Percentiles rank a stretch among this genome's conserved stretches.
phyloP scores from a whole-genome alignment of 2,888 invertebrate genomes.

The Punctoribates punctum region DNA sequence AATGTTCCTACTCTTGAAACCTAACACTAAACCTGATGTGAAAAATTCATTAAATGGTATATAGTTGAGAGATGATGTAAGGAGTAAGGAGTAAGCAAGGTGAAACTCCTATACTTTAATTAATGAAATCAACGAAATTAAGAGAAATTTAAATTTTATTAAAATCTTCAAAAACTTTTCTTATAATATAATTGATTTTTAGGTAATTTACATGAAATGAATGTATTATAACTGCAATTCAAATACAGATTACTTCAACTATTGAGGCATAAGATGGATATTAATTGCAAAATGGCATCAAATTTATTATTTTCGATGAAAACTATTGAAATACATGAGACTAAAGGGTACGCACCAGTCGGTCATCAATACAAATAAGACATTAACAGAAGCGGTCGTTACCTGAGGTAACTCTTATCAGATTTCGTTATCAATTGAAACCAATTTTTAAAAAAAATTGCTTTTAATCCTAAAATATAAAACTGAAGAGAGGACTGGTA shows the following conservation, averaged over 20 bases:
- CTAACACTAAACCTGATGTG: too few species aligned
- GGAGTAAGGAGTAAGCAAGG: too few species aligned
- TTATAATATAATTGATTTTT: neutral
- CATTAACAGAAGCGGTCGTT: neutral
- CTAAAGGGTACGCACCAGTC: neutral
- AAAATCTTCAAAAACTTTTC: neutral
- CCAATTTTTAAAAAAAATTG: neutral
- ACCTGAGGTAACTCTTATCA: conserved; percentile 13
- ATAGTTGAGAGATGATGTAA: too few species aligned
- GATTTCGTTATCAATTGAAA: neutral
- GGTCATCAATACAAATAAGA: neutral
- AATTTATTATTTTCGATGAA: conserved; percentile 3
- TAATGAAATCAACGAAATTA: neutral
- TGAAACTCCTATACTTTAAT: too few species aligned
- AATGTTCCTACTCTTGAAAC: too few species aligned
- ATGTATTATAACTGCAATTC: neutral
- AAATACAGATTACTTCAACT: conserved; percentile 3
- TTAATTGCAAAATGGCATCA: conserved; percentile 26
- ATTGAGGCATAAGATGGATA: neutral
- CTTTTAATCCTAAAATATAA: neutral
- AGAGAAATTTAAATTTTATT: conserved; percentile 20
- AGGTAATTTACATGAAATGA: conserved; percentile 9
- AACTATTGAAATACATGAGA: conserved; percentile 8
- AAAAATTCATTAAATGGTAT: too few species aligned
- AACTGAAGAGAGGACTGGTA: neutral